Conservation (phyloP, 2,113 vertebrate genomes). For the Amia ocellicauda region DNA sequence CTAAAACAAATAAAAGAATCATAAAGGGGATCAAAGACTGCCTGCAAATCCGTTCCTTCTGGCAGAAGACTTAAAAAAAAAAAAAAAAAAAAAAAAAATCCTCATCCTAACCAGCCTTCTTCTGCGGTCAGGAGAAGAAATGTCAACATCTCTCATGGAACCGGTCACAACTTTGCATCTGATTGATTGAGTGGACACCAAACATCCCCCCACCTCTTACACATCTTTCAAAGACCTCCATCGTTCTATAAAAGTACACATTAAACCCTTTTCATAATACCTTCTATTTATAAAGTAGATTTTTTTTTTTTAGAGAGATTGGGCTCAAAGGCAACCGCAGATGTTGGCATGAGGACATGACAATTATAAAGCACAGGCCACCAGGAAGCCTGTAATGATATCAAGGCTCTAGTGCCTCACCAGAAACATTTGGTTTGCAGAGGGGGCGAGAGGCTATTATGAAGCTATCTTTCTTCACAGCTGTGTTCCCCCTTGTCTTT, state of each 20-base stretch:
- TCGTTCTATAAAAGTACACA: conserved; percentile 10
- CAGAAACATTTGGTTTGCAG: conserved; percentile 41
- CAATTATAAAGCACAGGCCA: conserved; percentile 45
- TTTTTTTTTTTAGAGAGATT: not conserved
- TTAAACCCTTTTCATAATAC: conserved; percentile 31
- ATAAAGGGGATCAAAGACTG: conserved; percentile 81
- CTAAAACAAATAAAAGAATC: conserved; percentile 80
- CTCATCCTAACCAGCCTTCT: conserved; percentile 31
- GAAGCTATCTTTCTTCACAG: conserved; percentile 24
- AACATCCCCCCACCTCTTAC: conserved; percentile 26
- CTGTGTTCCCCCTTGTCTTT: conserved; percentile 9
- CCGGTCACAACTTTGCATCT: conserved; percentile 44
- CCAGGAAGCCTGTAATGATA: conserved; percentile 41
- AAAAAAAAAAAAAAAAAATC: conserved; percentile 36
- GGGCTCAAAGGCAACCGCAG: conserved; percentile 32
- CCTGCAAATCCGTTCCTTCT: conserved; percentile 84
- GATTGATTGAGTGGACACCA: conserved; percentile 56
- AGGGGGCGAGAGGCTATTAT: conserved; percentile 14
- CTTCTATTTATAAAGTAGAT: conserved; percentile 33
- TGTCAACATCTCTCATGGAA: conserved; percentile 46
- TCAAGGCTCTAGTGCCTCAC: conserved; percentile 28
- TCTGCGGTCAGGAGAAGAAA: conserved; percentile 23
- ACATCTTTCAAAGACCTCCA: conserved; percentile 15
- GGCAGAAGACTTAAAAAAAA: conserved; percentile 62
- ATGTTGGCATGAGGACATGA: conserved; percentile 36